Conservation (phyloP, 2,113 vertebrate species). For the Coreoperca whiteheadi region DNA sequence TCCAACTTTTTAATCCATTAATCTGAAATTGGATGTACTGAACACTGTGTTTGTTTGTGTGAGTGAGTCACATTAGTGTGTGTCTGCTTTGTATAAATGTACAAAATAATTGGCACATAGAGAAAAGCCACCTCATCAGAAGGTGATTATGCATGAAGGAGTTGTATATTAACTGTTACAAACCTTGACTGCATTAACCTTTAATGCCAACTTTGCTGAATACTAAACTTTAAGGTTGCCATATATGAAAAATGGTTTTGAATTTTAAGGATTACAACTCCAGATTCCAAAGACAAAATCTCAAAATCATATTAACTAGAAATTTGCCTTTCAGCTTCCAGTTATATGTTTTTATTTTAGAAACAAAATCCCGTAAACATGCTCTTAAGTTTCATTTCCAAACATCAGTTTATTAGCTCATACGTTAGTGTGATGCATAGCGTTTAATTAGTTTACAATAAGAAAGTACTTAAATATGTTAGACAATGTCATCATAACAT, state of each 20-base stretch:
- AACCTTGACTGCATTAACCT: constrained; percentile 38
- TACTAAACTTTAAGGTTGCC: constrained; percentile 24
- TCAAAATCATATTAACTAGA: constrained; percentile 1
- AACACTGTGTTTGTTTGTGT: constrained; percentile 40
- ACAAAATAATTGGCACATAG: constrained; percentile 16
- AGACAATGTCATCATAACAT: background rate
- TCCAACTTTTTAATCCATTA: constrained; percentile 51
- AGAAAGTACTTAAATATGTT: background rate
- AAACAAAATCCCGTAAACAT: background rate
- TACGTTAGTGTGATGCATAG: background rate
- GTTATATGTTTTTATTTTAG: constrained; percentile 18
- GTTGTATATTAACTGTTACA: constrained; percentile 21
- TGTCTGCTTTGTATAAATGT: constrained; percentile 42
- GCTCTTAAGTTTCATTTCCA: background rate
- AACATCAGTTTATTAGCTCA: constrained; percentile 1
- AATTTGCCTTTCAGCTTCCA: constrained; percentile 30
- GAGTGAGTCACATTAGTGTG: background rate
- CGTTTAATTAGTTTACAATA: background rate
- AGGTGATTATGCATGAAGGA: constrained; percentile 41
- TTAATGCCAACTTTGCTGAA: constrained; percentile 38
- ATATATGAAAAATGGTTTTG: background rate
- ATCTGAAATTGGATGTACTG: constrained; percentile 49
- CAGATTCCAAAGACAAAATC: constrained; percentile 2
- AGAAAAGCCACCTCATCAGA: constrained; percentile 18
- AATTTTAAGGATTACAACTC: constrained; percentile 7